Evolutionary conservation across 2,888 invertebrate species (phyloP).

Genomic region (Graphium colonna): DNA sequence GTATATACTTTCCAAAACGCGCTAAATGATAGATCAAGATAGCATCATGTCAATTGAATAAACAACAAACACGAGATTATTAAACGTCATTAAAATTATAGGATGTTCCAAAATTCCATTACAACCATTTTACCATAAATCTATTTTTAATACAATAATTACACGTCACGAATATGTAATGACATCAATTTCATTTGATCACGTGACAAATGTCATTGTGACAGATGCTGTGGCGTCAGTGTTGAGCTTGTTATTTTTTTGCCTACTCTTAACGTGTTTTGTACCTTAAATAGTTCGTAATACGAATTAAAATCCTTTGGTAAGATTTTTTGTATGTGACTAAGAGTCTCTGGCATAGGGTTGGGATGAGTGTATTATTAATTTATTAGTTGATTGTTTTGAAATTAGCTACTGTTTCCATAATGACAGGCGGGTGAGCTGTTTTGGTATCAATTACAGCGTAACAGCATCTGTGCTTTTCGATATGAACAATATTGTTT

Average conservation of each 20-base stretch:
- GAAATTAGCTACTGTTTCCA: slow-evolving; percentile 36
- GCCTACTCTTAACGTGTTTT: no score
- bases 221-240: slow-evolving; percentile 55
- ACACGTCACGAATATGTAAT: slow-evolving; percentile 50
- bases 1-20: no score
- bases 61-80: slow-evolving; percentile 1
- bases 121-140: slow-evolving; percentile 61
- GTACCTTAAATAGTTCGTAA: neutral
- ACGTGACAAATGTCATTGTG: slow-evolving; percentile 73
- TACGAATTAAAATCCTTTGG: neutral
- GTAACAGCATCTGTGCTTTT: slow-evolving; percentile 9
- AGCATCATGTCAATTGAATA: slow-evolving; percentile 36
- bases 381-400: slow-evolving; percentile 51
- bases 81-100: neutral
- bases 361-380: slow-evolving; percentile 45
- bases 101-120: slow-evolving; percentile 44
- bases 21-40: neutral
- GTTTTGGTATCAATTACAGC: slow-evolving; percentile 17
- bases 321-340: no score
- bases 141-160: slow-evolving; percentile 76
- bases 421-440: slow-evolving; percentile 25
- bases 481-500: neutral
- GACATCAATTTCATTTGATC: slow-evolving; percentile 64
- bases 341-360: slow-evolving; percentile 22
- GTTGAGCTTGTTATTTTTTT: neutral